A percentile compares a stretch with the other conserved stretches of the same genome.
Conservation (phyloP, 2,888 invertebrate species). For the Plagodis dolabraria region DNA sequence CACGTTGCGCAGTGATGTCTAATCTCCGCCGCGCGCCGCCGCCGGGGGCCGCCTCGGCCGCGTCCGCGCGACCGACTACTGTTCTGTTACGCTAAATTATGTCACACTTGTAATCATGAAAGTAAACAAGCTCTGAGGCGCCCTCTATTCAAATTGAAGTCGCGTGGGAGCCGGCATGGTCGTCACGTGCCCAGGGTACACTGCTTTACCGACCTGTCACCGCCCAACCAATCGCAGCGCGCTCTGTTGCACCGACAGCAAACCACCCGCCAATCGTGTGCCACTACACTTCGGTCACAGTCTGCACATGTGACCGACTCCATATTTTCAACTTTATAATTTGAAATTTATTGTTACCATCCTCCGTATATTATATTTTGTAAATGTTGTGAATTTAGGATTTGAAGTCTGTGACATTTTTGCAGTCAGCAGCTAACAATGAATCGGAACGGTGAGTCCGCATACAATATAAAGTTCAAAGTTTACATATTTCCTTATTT, state of each 20-base stretch:
- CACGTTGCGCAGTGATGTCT: not conserved
- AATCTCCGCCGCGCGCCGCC: not conserved
- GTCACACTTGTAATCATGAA: conserved; percentile 53
- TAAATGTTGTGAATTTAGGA: conserved; percentile 3
- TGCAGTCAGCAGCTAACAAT: conserved; percentile 43
- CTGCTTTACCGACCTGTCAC: conserved; percentile 55
- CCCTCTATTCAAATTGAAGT: conserved; percentile 52
- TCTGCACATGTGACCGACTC: conserved; percentile 73
- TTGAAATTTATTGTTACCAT: not conserved
- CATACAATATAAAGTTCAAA: not conserved
- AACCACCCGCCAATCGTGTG: conserved; percentile 57
- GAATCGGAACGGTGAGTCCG: conserved; percentile 70
- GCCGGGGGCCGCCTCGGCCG: not conserved
- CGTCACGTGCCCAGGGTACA: conserved; percentile 62
- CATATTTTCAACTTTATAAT: conserved; percentile 10
- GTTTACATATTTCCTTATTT: conserved; percentile 21
- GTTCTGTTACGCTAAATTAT: conserved; percentile 64
- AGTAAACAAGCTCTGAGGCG: conserved; percentile 56
- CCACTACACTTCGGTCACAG: conserved; percentile 55
- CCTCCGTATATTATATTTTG: conserved; percentile 24
- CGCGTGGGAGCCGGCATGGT: conserved; percentile 45
- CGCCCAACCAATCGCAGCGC: conserved; percentile 52
- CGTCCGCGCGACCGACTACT: not conserved
- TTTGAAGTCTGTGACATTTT: conserved; percentile 5
- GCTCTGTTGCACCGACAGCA: conserved; percentile 50